Conservation (phyloP, 2,888 invertebrate species). For the Steinernema hermaphroditum region DNA sequence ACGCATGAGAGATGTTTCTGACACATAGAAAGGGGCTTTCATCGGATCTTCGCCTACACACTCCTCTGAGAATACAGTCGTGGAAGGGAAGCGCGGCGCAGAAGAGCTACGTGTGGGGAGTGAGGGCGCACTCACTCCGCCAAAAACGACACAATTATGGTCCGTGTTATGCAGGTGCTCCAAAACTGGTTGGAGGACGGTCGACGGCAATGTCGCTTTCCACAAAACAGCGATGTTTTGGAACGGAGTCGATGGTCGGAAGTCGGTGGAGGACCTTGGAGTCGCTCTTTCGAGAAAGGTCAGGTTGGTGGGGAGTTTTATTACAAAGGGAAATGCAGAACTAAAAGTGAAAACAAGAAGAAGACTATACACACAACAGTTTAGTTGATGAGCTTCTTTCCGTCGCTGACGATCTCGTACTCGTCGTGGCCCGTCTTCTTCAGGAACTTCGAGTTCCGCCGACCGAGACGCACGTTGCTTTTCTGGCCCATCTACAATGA, state of each 20-base stretch:
- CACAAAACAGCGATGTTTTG: conserved; percentile 22
- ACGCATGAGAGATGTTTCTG: too few relatives aligned
- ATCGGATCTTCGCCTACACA: not conserved
- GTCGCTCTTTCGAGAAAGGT: too few relatives aligned
- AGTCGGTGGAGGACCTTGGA: too few relatives aligned
- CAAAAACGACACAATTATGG: conserved; percentile 1
- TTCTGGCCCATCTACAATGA: conserved; percentile 31
- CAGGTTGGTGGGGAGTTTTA: too few relatives aligned
- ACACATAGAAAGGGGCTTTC: too few relatives aligned
- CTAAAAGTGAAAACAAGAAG: not conserved
- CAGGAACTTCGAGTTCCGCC: not conserved
- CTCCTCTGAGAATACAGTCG: not conserved
- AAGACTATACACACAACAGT: not conserved
- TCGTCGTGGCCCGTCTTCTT: conserved; percentile 1
- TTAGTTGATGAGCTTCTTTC: conserved; percentile 25
- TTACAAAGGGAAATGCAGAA: not conserved
- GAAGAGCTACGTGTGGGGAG: not conserved
- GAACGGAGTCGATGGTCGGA: not conserved
- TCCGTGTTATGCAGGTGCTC: not conserved
- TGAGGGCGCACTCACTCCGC: not conserved
- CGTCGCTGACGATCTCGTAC: conserved; percentile 27
- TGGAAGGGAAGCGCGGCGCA: not conserved
- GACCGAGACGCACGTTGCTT: conserved; percentile 25
- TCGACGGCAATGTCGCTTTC: not conserved
- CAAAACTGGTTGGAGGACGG: conserved; percentile 21